A percentile compares a stretch with the other conserved stretches of the same genome.
Evolutionary conservation across 2,797 vertebrate genomes (phyloP).

Genomic region (Sebastes cheni): DNA sequence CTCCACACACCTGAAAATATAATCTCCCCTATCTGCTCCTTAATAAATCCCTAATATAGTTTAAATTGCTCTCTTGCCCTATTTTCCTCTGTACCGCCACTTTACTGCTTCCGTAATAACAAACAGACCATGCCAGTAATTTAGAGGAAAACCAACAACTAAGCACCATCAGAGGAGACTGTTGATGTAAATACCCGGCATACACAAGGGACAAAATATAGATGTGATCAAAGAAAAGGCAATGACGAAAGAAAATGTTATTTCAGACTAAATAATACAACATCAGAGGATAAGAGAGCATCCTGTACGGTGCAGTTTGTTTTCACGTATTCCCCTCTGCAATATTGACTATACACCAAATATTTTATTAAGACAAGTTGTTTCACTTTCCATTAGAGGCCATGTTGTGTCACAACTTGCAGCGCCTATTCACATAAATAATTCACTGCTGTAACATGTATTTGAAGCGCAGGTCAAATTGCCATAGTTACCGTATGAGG

Average conservation of each 20-base stretch:
- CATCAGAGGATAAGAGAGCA: constrained; percentile 1
- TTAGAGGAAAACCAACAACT: constrained; percentile 58
- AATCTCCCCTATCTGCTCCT: constrained; percentile 46
- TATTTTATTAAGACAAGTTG: neutral
- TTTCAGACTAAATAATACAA: constrained; percentile 17
- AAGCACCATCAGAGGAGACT: constrained; percentile 48
- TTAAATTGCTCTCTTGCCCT: constrained; percentile 52
- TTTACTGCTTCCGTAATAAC: constrained; percentile 41
- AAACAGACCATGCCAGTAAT: constrained; percentile 46
- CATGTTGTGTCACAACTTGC: neutral
- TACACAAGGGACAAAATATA: constrained; percentile 23
- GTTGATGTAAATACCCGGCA: constrained; percentile 50
- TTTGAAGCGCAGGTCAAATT: constrained; percentile 1
- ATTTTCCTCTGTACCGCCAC: constrained; percentile 12
- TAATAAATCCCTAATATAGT: constrained; percentile 61
- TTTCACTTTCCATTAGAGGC: neutral
- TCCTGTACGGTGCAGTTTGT: neutral
- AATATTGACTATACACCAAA: neutral
- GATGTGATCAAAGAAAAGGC: constrained; percentile 23
- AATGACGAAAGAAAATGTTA: constrained; percentile 8
- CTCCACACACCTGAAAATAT: constrained; percentile 45
- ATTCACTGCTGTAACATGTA: neutral
- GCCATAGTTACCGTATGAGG: constrained; percentile 80
- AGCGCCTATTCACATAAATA: neutral
- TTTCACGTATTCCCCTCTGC: constrained; percentile 2